Conservation (phyloP, 2,797 vertebrate genomes). For the Staurois parvus region DNA sequence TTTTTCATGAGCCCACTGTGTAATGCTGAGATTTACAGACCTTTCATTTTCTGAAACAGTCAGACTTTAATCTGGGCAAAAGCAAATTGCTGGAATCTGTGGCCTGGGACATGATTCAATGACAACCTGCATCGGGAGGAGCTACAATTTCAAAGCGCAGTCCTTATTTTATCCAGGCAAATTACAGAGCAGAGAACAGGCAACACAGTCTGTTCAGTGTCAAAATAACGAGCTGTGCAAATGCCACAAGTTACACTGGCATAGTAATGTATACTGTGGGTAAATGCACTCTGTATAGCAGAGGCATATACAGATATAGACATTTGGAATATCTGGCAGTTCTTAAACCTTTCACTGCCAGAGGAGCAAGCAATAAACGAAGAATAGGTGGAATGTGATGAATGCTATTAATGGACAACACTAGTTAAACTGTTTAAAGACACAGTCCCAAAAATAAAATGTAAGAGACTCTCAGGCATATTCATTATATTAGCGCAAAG, state of each 20-base stretch:
- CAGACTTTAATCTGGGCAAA: conserved; percentile 48
- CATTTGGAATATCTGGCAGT: conserved; percentile 5
- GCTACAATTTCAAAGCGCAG: conserved; percentile 50
- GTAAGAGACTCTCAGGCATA: neutral
- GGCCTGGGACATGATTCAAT: conserved; percentile 46
- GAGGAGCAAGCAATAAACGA: conserved; percentile 29
- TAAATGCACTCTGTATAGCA: conserved; percentile 42
- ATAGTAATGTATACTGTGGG: conserved; percentile 51
- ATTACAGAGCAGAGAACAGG: conserved; percentile 53
- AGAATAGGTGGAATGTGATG: conserved; percentile 9
- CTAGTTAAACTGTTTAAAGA: neutral
- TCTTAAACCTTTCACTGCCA: conserved; percentile 29
- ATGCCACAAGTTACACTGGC: conserved; percentile 58
- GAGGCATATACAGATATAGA: conserved; percentile 33
- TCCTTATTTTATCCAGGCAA: conserved; percentile 59
- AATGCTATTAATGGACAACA: conserved; percentile 19
- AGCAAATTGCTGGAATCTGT: conserved; percentile 55
- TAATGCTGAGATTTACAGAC: conserved; percentile 24
- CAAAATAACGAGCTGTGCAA: conserved; percentile 48
- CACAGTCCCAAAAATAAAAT: neutral
- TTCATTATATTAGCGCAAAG: too few relatives aligned
- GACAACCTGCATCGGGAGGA: conserved; percentile 42
- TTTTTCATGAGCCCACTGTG: conserved; percentile 20
- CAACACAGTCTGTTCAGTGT: conserved; percentile 57
- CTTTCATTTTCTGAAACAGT: conserved; percentile 46